Evolutionary conservation across 2,888 invertebrate genomes (phyloP).

Genomic region (Cancer borealis): DNA sequence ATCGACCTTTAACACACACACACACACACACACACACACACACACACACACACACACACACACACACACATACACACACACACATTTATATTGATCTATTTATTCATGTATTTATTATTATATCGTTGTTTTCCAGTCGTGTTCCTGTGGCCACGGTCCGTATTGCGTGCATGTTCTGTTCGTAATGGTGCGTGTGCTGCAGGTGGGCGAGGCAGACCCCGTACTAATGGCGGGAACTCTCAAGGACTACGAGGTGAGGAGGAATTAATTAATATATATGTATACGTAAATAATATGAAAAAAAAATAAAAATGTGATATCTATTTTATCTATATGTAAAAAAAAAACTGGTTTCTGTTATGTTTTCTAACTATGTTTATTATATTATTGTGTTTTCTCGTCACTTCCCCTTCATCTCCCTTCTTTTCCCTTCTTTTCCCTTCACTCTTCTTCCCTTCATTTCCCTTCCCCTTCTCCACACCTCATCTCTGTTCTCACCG

Average conservation of each 20-base stretch:
- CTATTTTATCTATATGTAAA: too few species aligned
- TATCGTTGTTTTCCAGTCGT: conserved; percentile 79
- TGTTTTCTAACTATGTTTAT: too few species aligned
- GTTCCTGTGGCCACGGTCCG: conserved; percentile 81
- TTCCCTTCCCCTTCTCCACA: not conserved
- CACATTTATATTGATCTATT: not conserved
- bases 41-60: conserved; percentile 48
- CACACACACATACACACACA: not conserved
- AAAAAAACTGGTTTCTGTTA: too few species aligned
- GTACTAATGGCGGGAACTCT: conserved; percentile 80
- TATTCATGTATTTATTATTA: too few species aligned
- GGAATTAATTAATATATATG: too few species aligned
- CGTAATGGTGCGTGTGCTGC: conserved; percentile 81
- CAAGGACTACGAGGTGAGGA: conserved; percentile 81
- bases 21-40: conserved; percentile 42
- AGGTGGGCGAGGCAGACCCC: conserved; percentile 80
- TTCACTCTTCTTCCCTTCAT: not conserved
- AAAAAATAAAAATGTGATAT: too few species aligned
- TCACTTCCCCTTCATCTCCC: not conserved
- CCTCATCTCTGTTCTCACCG: not conserved
- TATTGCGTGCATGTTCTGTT: conserved; percentile 81
- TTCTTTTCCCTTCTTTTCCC: not conserved
- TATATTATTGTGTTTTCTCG: not conserved
- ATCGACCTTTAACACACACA: conserved; percentile 43
- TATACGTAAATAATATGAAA: too few species aligned